phyloP scores from a whole-genome alignment of 2,888 invertebrate species.

The Strigamia transsilvanica region DNA sequence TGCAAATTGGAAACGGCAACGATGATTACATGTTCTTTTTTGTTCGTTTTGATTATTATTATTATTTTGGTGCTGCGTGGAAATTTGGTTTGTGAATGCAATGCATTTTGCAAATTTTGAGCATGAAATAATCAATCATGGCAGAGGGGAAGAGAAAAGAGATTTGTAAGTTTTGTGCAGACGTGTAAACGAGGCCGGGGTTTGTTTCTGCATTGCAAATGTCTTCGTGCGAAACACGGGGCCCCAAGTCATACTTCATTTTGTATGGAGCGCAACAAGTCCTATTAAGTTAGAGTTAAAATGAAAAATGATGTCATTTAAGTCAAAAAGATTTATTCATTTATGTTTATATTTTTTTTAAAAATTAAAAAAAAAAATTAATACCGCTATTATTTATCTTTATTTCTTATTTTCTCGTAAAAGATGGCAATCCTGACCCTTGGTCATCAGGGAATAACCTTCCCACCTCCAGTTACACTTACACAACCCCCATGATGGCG shows the following conservation, averaged over 20 bases:
- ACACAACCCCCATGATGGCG: conserved; percentile 62
- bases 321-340: neutral
- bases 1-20: conserved; percentile 23
- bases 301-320: conserved; percentile 17
- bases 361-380: neutral
- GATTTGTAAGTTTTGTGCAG: conserved; percentile 21
- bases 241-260: conserved; percentile 2
- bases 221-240: neutral
- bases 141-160: conserved; percentile 5
- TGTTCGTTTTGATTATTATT: neutral
- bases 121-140: conserved; percentile 20
- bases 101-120: neutral
- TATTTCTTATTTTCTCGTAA: neutral
- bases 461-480: conserved; percentile 61
- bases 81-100: conserved; percentile 1
- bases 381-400: neutral
- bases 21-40: neutral
- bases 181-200: conserved; percentile 9
- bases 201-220: conserved; percentile 20
- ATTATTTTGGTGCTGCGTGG: neutral
- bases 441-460: conserved; percentile 62
- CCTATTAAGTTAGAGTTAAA: conserved; percentile 5
- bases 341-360: neutral
- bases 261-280: conserved; percentile 7
- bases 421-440: conserved; percentile 59